Conservation (phyloP, 2,113 vertebrate genomes). For the Engystomops pustulosus region DNA sequence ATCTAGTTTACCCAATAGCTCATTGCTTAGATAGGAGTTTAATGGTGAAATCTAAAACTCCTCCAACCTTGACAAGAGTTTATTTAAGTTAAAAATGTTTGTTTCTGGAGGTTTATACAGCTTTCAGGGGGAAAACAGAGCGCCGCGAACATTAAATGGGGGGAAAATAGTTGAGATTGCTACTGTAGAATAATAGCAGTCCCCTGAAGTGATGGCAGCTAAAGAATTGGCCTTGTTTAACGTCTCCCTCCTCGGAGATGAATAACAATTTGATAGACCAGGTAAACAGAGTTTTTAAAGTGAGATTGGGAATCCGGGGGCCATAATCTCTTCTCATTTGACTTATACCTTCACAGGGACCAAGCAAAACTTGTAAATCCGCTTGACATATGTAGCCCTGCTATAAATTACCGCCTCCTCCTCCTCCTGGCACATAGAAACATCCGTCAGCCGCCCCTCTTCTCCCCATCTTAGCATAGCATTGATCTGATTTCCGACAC, state of each 20-base stretch:
- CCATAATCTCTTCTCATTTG: conserved; percentile 54
- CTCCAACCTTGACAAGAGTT: conserved; percentile 18
- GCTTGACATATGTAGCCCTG: conserved; percentile 46
- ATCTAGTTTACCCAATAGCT: conserved; percentile 9
- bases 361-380: conserved; percentile 47
- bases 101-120: conserved; percentile 22
- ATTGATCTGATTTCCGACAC: conserved; percentile 60
- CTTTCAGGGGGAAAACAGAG: neutral
- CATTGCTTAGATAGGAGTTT: conserved; percentile 1
- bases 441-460: conserved; percentile 30
- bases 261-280: conserved; percentile 51
- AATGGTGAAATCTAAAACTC: conserved; percentile 28
- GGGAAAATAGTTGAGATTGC: neutral
- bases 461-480: conserved; percentile 11
- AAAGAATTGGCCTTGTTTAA: conserved; percentile 50
- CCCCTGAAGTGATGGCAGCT: conserved; percentile 41
- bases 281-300: conserved; percentile 50
- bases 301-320: conserved; percentile 38
- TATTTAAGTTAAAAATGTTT: conserved; percentile 46
- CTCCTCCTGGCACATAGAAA: conserved; percentile 34
- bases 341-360: conserved; percentile 54
- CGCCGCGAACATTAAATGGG: neutral
- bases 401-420: conserved; percentile 52
- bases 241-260: conserved; percentile 39
- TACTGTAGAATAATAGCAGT: conserved; percentile 27